Conservation (phyloP, 2,888 invertebrate genomes). For the Spicauda simplicius region DNA sequence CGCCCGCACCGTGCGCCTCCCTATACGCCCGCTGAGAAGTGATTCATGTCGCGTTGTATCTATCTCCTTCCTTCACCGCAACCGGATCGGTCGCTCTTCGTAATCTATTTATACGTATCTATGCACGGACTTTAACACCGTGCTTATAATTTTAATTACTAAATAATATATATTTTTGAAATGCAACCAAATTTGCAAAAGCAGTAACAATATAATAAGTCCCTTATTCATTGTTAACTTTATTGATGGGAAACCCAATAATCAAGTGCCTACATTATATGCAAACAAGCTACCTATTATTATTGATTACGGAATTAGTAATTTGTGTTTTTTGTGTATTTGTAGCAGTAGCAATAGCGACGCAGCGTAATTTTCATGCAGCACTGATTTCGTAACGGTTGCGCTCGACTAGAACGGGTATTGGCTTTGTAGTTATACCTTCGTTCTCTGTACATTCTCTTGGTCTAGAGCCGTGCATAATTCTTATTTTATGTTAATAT, state of each 20-base stretch:
- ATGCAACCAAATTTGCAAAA: background rate
- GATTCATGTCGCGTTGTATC: conserved; percentile 85
- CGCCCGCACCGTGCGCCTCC: conserved; percentile 64
- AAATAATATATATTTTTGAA: conserved; percentile 32
- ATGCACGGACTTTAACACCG: conserved; percentile 78
- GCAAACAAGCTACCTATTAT: conserved; percentile 18
- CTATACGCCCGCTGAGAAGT: conserved; percentile 78
- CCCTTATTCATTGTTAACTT: background rate
- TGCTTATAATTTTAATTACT: conserved; percentile 51
- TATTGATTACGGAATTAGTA: conserved; percentile 39
- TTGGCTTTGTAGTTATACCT: conserved; percentile 67
- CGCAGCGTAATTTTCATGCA: conserved; percentile 76
- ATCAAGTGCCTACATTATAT: background rate
- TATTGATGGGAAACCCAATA: background rate
- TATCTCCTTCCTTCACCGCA: conserved; percentile 84
- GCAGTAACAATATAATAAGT: background rate
- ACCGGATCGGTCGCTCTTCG: conserved; percentile 84
- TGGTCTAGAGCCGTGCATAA: conserved; percentile 33
- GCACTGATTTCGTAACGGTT: conserved; percentile 83
- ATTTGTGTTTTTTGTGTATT: conserved; percentile 36
- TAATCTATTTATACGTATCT: conserved; percentile 83
- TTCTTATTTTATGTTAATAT: conserved; percentile 22
- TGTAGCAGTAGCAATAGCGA: conserved; percentile 44
- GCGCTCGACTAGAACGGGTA: conserved; percentile 82
- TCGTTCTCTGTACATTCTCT: conserved; percentile 67